Percentiles rank a stretch among this genome's conserved stretches.
phyloP scores from a whole-genome alignment of 1,140 invertebrate species.

The Heterodera carotae region DNA sequence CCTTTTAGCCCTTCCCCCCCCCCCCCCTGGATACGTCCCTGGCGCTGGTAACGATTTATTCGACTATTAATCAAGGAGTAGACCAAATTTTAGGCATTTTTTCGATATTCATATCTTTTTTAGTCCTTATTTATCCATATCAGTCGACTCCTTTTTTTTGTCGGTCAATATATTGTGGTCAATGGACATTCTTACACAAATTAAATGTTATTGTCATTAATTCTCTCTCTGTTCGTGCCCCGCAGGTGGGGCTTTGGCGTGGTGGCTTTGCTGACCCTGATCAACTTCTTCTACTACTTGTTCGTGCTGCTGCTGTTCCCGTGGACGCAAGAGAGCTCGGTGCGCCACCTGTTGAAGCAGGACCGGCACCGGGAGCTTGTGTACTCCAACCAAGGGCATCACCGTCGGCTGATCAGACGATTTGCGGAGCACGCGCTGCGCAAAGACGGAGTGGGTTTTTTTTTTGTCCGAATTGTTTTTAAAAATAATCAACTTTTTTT shows the following conservation, averaged over 20 bases:
- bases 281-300: conserved; percentile 56
- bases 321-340: conserved; percentile 29
- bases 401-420: conserved; percentile 1
- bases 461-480: neutral
- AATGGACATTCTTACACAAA: no score
- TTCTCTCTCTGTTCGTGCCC: neutral
- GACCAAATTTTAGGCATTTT: neutral
- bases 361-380: conserved; percentile 13
- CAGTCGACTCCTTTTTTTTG: no score
- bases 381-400: conserved; percentile 7
- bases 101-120: no score
- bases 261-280: conserved; percentile 44
- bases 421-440: conserved; percentile 29
- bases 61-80: neutral
- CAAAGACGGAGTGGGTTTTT: conserved; percentile 21
- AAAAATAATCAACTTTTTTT: neutral
- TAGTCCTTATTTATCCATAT: no score
- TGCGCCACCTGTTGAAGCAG: conserved; percentile 33
- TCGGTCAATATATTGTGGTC: no score
- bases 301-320: conserved; percentile 25
- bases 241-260: conserved; percentile 51
- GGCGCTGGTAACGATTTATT: no score
- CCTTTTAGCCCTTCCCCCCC: no score
- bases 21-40: no score
- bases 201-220: neutral